These are phyloP conservation scores for Alca torda DNA, from an alignment of 2,797 vertebrate genomes.

Conservation along the genomic window DNA sequence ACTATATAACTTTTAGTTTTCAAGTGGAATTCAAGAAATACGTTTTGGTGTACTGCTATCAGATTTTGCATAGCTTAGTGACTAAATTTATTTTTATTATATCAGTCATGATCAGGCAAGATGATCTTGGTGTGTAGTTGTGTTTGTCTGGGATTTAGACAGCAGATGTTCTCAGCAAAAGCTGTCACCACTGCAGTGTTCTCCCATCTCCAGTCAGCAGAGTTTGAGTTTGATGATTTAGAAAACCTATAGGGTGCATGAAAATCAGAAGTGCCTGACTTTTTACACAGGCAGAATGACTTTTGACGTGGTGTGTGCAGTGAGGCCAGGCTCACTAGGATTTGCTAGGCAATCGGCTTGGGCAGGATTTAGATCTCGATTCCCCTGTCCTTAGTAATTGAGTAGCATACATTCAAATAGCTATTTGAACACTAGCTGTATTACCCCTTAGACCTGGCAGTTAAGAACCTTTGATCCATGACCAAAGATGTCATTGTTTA, in stretches of 20 bases:
- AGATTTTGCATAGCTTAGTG: background rate
- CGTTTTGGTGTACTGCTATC: background rate
- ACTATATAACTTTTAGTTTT: background rate
- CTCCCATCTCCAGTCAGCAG: background rate
- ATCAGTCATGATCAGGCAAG: background rate
- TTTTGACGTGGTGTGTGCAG: background rate
- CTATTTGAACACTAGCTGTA: background rate
- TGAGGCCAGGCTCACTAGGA: background rate
- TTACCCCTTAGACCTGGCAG: background rate
- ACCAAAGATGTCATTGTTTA: background rate
- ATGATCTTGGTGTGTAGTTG: background rate
- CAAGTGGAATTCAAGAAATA: background rate
- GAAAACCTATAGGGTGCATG: background rate
- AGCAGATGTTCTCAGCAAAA: background rate
- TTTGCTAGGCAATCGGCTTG: background rate
- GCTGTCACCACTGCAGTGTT: background rate
- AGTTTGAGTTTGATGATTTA: background rate
- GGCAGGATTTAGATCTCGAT: background rate
- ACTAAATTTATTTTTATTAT: background rate
- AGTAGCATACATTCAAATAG: background rate
- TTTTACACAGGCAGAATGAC: background rate
- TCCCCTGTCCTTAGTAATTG: background rate
- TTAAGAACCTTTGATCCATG: background rate
- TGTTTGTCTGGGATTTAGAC: background rate
- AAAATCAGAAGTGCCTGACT: background rate